phyloP scores from a whole-genome alignment of 1,140 invertebrate species.

The Lysiphlebus fabarum region DNA sequence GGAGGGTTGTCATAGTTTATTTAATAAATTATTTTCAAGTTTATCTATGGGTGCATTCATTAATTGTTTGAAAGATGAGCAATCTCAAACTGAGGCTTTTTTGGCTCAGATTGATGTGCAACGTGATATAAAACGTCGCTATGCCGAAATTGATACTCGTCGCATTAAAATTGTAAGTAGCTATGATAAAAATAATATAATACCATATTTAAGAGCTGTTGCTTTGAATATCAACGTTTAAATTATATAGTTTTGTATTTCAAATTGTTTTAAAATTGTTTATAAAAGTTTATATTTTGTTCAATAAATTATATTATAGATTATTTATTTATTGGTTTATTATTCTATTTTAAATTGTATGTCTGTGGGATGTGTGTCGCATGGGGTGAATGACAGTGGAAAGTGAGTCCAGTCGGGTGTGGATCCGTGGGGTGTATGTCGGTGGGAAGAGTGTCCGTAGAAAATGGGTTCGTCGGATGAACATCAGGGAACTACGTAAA shows the following conservation, averaged over 20 bases:
- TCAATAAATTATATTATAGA: too few species aligned
- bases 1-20: conserved; percentile 7
- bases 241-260: not conserved
- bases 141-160: conserved; percentile 1
- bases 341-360: too few species aligned
- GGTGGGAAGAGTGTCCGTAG: too few species aligned
- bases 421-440: too few species aligned
- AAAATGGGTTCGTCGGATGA: too few species aligned
- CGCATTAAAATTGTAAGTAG: not conserved
- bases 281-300: too few species aligned
- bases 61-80: not conserved
- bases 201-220: conserved; percentile 2
- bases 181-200: not conserved
- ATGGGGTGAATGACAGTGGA: too few species aligned
- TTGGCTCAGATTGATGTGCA: not conserved
- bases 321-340: too few species aligned
- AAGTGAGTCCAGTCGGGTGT: too few species aligned
- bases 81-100: not conserved
- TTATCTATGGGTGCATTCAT: conserved; percentile 3
- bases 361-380: too few species aligned
- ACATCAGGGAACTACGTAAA: too few species aligned
- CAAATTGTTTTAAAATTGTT: too few species aligned
- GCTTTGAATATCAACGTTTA: not conserved
- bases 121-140: not conserved
- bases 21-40: not conserved